A percentile compares a stretch with the other conserved stretches of the same genome.
phyloP scores from a whole-genome alignment of 2,113 vertebrate species.

The Perca fluviatilis region DNA sequence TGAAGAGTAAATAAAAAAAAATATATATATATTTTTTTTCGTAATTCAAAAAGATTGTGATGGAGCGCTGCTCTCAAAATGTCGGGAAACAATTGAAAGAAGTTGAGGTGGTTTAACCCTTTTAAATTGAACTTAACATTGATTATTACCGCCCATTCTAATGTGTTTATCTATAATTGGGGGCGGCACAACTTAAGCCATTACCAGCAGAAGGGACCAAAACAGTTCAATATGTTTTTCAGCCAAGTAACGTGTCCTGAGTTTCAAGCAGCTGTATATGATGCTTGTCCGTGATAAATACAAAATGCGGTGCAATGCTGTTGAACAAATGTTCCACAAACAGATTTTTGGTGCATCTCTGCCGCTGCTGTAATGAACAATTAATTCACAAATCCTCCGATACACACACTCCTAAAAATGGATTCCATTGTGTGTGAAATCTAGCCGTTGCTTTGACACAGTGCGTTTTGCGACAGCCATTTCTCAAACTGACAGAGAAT shows the following conservation, averaged over 20 bases:
- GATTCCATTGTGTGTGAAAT: constrained; percentile 49
- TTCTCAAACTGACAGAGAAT: constrained; percentile 66
- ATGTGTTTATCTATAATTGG: constrained; percentile 52
- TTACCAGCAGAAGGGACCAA: constrained; percentile 16
- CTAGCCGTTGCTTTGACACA: constrained; percentile 50
- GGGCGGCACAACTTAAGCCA: constrained; percentile 21
- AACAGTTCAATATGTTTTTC: constrained; percentile 13
- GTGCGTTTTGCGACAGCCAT: constrained; percentile 42
- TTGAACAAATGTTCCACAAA: constrained; percentile 19
- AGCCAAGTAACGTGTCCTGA: constrained; percentile 9
- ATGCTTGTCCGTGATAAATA: constrained; percentile 8
- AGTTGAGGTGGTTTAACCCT: constrained; percentile 24
- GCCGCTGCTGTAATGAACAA: constrained; percentile 43
- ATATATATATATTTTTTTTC: constrained; percentile 9
- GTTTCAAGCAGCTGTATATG: background rate
- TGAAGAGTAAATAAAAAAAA: constrained; percentile 43
- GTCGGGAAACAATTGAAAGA: constrained; percentile 12
- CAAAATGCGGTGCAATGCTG: background rate
- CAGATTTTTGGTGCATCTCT: constrained; percentile 15
- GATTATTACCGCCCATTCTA: constrained; percentile 46
- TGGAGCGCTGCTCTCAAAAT: constrained; percentile 39
- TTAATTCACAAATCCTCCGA: constrained; percentile 38
- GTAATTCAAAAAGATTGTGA: constrained; percentile 48
- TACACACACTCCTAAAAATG: constrained; percentile 21
- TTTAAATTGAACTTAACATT: constrained; percentile 39